phyloP scores from a whole-genome alignment of 2,888 invertebrate genomes.

The Myopa tessellatipennis region DNA sequence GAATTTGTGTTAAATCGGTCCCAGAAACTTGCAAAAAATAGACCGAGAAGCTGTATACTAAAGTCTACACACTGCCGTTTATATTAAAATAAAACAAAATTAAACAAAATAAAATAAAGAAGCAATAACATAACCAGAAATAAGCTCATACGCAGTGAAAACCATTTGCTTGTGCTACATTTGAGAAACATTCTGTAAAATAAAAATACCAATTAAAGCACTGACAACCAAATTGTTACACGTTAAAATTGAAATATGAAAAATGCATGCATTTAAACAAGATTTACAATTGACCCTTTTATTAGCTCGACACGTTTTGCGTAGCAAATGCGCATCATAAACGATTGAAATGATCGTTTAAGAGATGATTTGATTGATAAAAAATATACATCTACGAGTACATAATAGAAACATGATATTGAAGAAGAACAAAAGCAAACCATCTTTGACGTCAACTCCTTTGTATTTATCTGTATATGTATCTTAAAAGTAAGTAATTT shows the following conservation, averaged over 20 bases:
- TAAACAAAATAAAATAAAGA: slow-evolving; percentile 1
- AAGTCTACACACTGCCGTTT: slow-evolving; percentile 37
- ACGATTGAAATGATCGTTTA: slow-evolving; percentile 9
- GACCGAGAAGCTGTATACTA: not conserved
- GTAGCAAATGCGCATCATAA: not conserved
- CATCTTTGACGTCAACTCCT: slow-evolving; percentile 31
- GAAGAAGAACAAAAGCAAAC: slow-evolving; percentile 11
- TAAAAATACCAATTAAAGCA: not conserved
- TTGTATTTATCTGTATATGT: slow-evolving; percentile 38
- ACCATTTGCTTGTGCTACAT: slow-evolving; percentile 2
- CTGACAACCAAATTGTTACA: not conserved
- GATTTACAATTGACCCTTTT: no score
- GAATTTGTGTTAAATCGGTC: not conserved
- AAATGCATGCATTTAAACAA: not conserved
- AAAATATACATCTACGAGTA: not conserved
- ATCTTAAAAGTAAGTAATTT: slow-evolving; percentile 30
- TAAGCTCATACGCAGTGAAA: not conserved
- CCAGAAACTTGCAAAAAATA: slow-evolving; percentile 1
- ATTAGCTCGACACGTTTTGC: not conserved
- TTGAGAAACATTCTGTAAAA: slow-evolving; percentile 19
- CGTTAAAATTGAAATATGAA: not conserved
- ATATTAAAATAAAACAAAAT: slow-evolving; percentile 3
- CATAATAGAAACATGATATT: not conserved
- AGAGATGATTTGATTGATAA: no score
- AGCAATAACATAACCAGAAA: not conserved